Base-by-base conservation (phyloP, 2,113 vertebrate genomes). In the Brienomyrus brachyistius region DNA sequence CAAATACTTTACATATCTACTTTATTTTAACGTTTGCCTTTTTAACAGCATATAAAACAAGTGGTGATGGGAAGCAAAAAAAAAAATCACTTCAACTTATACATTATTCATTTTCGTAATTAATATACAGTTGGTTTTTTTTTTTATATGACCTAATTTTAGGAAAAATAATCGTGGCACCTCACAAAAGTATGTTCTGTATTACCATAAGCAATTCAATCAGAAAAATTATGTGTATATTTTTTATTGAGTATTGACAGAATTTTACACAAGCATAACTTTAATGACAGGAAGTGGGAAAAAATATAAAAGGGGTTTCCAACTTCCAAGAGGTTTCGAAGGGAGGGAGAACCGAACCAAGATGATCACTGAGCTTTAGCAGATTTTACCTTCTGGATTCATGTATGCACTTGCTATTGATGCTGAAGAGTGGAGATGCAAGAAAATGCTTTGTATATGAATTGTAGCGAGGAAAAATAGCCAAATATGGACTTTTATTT, bases 291-390 rank as follows among this genome's bases (percentile, higher is more conserved):
- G 21, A 88, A 50, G 23, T 40, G 43, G 23, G 59, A 19, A 50
- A 59, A 82, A 43, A 10, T 77, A 77, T 19, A 40, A 35, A 27
- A 31, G 27, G 19, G 23, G 27, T 17, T 77, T 88, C 23, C n/a
- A n/a, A n/a, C n/a, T n/a, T n/a, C n/a, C n/a, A n/a, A n/a, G 27
- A 40, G 23, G 27, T 17, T 77, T 88, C 23, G 15, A 88, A 74
- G 21, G 45, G 66, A 90, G 91, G 21, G 84, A 11, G 10, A 66
- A 11, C 62, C 89, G 56, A 90, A 5, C 48, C 52, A 88, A 62
- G 87, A 92, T 89, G 86, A 93, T 91, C 88, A 90, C 91, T 94
- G 89, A 87, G 88, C 90, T 86, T 88, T 93, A 91, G 50, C 90
- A 88, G 77, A 89, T 92, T 90, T 92, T 35, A 87, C 91, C 91